A percentile compares a stretch with the other conserved stretches of the same genome.
Evolutionary conservation across 1,140 invertebrate species (phyloP).

Genomic region (Conopomorpha cramerella): DNA sequence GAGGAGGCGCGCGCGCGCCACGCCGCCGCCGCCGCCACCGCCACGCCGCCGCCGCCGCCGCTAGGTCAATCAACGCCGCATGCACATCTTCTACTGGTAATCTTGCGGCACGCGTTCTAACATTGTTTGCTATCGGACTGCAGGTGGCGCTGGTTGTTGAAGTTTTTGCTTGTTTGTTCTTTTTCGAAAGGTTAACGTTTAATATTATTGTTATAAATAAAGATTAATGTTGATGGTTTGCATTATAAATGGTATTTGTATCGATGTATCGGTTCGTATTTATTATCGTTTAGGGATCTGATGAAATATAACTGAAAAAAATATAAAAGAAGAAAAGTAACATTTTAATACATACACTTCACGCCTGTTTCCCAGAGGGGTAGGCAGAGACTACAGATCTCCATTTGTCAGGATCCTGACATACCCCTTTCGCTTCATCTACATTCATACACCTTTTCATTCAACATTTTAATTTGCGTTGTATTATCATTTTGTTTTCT

Average conservation of each 20-base stretch:
- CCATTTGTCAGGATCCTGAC: no score
- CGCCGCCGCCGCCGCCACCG: constrained; percentile 1
- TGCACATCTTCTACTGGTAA: constrained; percentile 25
- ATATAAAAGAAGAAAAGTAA: no score
- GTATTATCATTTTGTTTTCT: no score
- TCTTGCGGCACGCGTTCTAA: constrained; percentile 15
- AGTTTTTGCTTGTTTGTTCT: constrained; percentile 1
- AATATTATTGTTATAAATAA: not conserved
- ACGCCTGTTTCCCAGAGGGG: no score
- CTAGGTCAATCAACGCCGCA: constrained; percentile 13
- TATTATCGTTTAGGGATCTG: no score
- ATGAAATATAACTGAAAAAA: no score
- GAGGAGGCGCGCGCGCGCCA: constrained; percentile 47
- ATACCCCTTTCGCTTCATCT: no score
- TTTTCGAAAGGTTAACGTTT: not conserved
- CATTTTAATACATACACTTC: no score
- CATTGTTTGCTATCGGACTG: constrained; percentile 2
- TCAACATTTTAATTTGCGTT: no score
- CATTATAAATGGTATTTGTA: not conserved
- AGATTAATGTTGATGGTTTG: not conserved
- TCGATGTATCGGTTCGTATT: no score
- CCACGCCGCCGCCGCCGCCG: constrained; percentile 9
- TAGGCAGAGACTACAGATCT: no score
- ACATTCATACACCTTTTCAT: no score
- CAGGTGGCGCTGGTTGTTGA: not conserved